Evolutionary conservation across 1,140 invertebrate genomes (phyloP), one percentile per base, ranked within the genome.

Genomic region (Hypsibius dujardini): DNA sequence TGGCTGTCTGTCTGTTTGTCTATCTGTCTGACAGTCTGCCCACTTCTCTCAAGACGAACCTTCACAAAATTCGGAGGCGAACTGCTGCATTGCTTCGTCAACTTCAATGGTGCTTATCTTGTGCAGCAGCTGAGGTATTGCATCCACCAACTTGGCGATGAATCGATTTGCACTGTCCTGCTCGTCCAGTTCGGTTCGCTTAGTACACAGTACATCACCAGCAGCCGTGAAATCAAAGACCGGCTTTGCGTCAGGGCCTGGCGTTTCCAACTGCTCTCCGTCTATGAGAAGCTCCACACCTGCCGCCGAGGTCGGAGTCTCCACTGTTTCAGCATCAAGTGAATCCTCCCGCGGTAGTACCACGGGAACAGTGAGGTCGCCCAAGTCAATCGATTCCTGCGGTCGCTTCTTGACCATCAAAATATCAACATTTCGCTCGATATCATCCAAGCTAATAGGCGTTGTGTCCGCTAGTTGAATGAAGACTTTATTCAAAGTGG

Each of bases 1-100:
- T n/a, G n/a, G n/a, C n/a, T n/a, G n/a, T n/a, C n/a, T n/a, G n/a
- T n/a, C n/a, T n/a, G n/a, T n/a, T n/a, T n/a, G n/a, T n/a, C n/a
- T n/a, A n/a, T n/a, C n/a, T n/a, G n/a, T n/a, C n/a, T n/a, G n/a
- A n/a, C n/a, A n/a, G n/a, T n/a, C n/a, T n/a, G n/a, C n/a, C n/a
- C n/a, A n/a, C n/a, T n/a, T n/a, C n/a, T n/a, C n/a, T n/a, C n/a
- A n/a, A n/a, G n/a, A n/a, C n/a, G n/a, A n/a, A 67, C 62, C 62
- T 67, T 67, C 62, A 67, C 62, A 67, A 67, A 67, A 67, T 3
- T 7, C 42, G 3, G 62, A 67, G 3, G 62, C 62, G 42, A 67
- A 67, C 62, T 67, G 62, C 62, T 67, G 62, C 62, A 67, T 67
- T 12, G 62, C 62, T 42, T 67, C 62, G 62, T 67, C 62, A 3